Percentiles rank a stretch among this genome's conserved stretches.
These are phyloP conservation scores for Salvelinus fontinalis DNA, from an alignment of 2,113 vertebrate species.

Conservation along the genomic window DNA sequence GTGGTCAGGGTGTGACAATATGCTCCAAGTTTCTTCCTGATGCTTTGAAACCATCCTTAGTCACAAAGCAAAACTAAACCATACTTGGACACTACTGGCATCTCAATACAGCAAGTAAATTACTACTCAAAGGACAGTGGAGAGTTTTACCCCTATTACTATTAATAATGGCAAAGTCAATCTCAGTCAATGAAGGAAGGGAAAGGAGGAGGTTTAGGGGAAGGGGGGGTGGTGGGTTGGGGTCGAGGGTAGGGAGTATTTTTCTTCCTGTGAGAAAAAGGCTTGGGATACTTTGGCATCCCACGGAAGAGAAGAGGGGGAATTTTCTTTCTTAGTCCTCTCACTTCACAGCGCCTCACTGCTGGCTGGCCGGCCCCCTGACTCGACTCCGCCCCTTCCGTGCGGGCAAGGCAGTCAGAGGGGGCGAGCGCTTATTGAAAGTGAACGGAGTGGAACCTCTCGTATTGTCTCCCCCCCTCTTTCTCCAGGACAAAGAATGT, in stretches of 20 bases:
- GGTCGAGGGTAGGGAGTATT: not conserved
- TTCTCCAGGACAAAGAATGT: conserved; percentile 65
- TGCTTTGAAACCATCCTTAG: too few species aligned
- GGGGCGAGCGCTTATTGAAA: conserved; percentile 48
- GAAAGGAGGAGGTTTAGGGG: too few species aligned
- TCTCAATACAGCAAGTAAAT: too few species aligned
- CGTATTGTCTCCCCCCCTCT: conserved; percentile 57
- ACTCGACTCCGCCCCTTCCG: conserved; percentile 46
- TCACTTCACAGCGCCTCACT: conserved; percentile 38
- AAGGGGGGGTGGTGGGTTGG: too few species aligned
- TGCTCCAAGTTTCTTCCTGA: too few species aligned
- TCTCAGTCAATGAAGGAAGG: too few species aligned
- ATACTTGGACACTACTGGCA: too few species aligned
- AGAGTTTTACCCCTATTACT: too few species aligned
- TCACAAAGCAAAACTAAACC: too few species aligned
- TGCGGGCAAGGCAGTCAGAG: conserved; percentile 9
- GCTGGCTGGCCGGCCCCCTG: conserved; percentile 7
- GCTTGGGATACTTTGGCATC: conserved; percentile 41
- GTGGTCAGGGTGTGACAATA: too few species aligned
- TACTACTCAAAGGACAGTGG: too few species aligned
- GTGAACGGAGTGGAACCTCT: conserved; percentile 63
- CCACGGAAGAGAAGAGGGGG: conserved; percentile 16
- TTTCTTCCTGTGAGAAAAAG: conserved; percentile 43
- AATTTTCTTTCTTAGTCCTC: conserved; percentile 7
- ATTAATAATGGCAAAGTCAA: too few species aligned